Conservation (phyloP, 1,140 invertebrate species). For the Zaprionus capensis region DNA sequence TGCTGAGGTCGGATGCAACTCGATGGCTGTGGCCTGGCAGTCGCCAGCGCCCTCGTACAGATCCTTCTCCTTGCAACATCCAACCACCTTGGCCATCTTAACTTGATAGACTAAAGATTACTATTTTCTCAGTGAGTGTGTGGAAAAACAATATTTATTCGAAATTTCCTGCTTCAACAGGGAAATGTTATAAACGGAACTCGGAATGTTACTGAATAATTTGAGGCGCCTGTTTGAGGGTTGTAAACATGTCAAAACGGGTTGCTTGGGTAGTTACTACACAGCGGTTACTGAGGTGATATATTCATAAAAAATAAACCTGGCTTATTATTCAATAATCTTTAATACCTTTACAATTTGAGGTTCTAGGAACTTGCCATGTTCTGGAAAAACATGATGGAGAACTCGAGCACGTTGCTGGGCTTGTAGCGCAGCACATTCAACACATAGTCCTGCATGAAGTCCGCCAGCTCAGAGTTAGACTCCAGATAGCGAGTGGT, state of each 20-base stretch:
- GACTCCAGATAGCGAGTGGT: conserved; percentile 53
- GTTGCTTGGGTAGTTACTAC: conserved; percentile 40
- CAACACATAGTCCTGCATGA: conserved; percentile 70
- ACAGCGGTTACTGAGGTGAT: conserved; percentile 44
- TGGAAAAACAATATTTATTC: conserved; percentile 2
- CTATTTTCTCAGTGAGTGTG: neutral
- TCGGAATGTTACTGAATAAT: conserved; percentile 37
- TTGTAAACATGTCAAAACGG: conserved; percentile 45
- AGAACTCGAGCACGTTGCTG: conserved; percentile 71
- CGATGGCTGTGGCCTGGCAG: conserved; percentile 39
- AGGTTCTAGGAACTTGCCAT: conserved; percentile 30
- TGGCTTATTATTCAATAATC: neutral
- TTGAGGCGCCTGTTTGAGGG: conserved; percentile 49
- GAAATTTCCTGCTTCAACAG: neutral
- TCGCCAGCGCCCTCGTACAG: conserved; percentile 18
- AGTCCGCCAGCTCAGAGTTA: conserved; percentile 65
- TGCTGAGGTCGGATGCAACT: conserved; percentile 46
- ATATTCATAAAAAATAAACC: neutral
- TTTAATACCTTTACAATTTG: neutral
- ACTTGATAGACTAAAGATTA: neutral
- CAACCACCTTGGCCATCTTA: conserved; percentile 24
- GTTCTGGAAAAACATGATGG: conserved; percentile 77
- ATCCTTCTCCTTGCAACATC: conserved; percentile 56
- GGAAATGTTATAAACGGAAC: conserved; percentile 24
- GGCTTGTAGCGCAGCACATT: conserved; percentile 76